Evolutionary conservation across 2,113 vertebrate species (phyloP).

Genomic region (Smithornis capensis): DNA sequence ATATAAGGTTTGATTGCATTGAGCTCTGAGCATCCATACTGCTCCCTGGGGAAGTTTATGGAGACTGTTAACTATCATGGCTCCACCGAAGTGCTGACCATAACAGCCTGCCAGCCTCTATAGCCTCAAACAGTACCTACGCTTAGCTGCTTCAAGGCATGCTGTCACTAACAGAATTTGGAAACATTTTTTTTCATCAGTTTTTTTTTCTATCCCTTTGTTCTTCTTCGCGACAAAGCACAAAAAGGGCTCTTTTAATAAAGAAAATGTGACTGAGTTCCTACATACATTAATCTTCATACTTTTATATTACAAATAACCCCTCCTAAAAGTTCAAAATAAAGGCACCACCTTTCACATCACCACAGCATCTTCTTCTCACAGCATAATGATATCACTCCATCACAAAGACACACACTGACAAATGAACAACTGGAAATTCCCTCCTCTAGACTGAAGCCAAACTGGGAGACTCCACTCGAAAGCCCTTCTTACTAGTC

Average conservation of each 20-base stretch:
- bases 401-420: neutral
- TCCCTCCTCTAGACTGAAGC: neutral
- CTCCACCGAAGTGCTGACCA: neutral
- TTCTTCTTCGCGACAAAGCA: neutral
- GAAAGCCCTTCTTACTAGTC: neutral
- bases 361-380: neutral
- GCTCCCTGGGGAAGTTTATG: neutral
- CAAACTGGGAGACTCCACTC: neutral
- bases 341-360: neutral
- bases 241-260: neutral
- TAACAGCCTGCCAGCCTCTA: neutral
- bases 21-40: neutral
- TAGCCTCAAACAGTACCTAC: neutral
- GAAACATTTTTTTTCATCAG: neutral
- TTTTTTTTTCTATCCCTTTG: neutral
- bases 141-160: accelerated
- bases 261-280: neutral
- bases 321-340: neutral
- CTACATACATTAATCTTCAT: neutral
- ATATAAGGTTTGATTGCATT: neutral
- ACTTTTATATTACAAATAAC: neutral
- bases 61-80: neutral
- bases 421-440: neutral
- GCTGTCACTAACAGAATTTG: neutral
- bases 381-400: neutral